phyloP scores from a whole-genome alignment of 2,113 vertebrate species.

The Larimichthys crocea region DNA sequence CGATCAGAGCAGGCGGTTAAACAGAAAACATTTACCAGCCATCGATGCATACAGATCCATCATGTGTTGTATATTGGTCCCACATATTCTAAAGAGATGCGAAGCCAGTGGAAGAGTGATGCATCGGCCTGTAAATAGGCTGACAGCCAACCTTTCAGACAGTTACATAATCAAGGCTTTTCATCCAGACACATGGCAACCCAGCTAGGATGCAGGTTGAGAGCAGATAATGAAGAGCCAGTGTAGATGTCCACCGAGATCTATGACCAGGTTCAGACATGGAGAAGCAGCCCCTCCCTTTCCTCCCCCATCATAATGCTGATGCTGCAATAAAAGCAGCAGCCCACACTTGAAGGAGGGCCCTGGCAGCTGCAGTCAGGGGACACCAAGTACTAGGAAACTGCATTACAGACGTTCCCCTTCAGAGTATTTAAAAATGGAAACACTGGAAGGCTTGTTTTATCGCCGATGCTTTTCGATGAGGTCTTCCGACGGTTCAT shows the following conservation, averaged over 20 bases:
- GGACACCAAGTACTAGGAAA: conserved; percentile 69
- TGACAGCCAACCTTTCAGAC: conserved; percentile 61
- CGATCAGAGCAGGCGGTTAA: conserved; percentile 15
- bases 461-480: conserved; percentile 48
- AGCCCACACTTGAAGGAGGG: conserved; percentile 59
- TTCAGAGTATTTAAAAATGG: conserved; percentile 77
- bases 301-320: conserved; percentile 35
- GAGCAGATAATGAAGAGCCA: conserved; percentile 65
- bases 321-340: conserved; percentile 64
- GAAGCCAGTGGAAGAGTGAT: conserved; percentile 49
- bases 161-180: conserved; percentile 70
- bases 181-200: conserved; percentile 58
- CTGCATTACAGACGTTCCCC: conserved; percentile 72
- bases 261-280: conserved; percentile 52
- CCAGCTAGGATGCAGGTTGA: conserved; percentile 45
- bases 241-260: conserved; percentile 70
- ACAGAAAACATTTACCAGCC: conserved; percentile 34
- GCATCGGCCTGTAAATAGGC: conserved; percentile 44
- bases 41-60: conserved; percentile 36
- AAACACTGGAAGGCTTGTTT: conserved; percentile 65
- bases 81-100: conserved; percentile 34
- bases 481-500: conserved; percentile 53
- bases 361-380: conserved; percentile 41
- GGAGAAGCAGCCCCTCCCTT: conserved; percentile 31
- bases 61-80: not conserved